Evolutionary conservation across 2,888 invertebrate species (phyloP), one percentile per base, ranked within the genome.

Genomic region (Tetramorium bicarinatum): DNA sequence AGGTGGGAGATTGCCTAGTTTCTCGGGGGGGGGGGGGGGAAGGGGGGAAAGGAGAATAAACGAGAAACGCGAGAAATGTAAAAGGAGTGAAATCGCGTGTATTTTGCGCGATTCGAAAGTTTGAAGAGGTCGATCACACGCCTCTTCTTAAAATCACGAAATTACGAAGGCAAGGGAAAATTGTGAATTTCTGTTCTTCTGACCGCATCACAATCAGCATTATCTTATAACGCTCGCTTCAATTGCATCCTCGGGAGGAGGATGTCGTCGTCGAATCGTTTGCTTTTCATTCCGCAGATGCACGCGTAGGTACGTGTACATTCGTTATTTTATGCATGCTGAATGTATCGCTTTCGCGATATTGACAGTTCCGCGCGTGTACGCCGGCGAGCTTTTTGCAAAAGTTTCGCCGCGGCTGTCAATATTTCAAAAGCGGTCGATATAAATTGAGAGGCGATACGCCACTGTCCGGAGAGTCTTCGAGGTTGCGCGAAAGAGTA

Each of bases 361-460:
- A 11, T 87, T 15, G 54, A 72, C 74, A 49, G 56, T 71, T 44
- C 8, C 11, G 38, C 56, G 29, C 15, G 18, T 44, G 7, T 25
- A 21, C 21, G 13, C 15, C 15, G 38, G 54, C 41, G 4, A 56
- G 29, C 67, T 82, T 82, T 80, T 56, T 44, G 47, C 54, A 79
- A 59, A 41, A 84, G 87, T 82, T 85, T 87, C 54, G 49, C 72
- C 71, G 47, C 72, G 56, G 62, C 64, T 80, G 82, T 91, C 82
- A 87, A 88, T 91, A 90, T 88, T 91, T 88, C 79, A 90, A 61
- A 75, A 69, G 61, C 75, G 86, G 75, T 88, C 91, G 89, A 89
- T 90, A 83, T 66, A 77, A 84, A 88, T 85, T 80, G 74, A 62
- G 61, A 69, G 59, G 77, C 80, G 80, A 82, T 84, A 76, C 75